These are phyloP conservation scores for Bradypus variegatus DNA, from an alignment of 2,797 vertebrate species.

Conservation along the genomic window DNA sequence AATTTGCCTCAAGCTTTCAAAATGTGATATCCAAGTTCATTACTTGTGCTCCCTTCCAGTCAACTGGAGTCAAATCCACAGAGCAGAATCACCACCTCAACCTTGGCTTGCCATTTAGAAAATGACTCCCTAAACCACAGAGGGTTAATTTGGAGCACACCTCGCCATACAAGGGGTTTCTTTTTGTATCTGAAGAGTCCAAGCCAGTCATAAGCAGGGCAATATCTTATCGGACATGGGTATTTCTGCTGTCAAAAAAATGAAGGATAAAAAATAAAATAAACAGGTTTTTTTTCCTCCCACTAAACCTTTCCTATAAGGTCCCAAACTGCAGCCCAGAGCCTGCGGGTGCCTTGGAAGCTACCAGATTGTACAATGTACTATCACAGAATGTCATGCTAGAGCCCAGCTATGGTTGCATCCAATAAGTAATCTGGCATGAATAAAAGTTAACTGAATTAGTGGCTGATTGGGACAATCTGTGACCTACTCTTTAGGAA, in stretches of 20 bases:
- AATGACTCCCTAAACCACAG: constrained; percentile 49
- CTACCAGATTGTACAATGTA: constrained; percentile 57
- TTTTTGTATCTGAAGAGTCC: constrained; percentile 10
- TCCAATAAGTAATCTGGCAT: constrained; percentile 68
- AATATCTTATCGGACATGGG: not conserved
- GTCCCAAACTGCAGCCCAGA: not conserved
- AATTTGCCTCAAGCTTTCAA: constrained; percentile 57
- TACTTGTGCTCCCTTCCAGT: not conserved
- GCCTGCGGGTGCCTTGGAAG: constrained; percentile 12
- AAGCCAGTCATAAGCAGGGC: not conserved
- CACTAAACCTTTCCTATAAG: not conserved
- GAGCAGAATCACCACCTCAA: not conserved
- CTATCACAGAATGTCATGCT: constrained; percentile 53
- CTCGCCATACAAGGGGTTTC: accelerated
- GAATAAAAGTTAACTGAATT: constrained; percentile 75
- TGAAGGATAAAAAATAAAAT: not conserved
- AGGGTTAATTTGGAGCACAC: constrained; percentile 22
- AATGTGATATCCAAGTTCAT: constrained; percentile 48
- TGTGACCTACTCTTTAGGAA: constrained; percentile 77
- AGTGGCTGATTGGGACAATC: constrained; percentile 73
- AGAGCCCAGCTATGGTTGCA: constrained; percentile 20
- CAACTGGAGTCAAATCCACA: constrained; percentile 19
- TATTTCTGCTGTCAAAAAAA: constrained; percentile 47
- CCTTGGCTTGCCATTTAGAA: constrained; percentile 45
- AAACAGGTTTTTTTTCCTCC: not conserved